phyloP scores from a whole-genome alignment of 2,888 invertebrate genomes.

The Pachydiplax longipennis region DNA sequence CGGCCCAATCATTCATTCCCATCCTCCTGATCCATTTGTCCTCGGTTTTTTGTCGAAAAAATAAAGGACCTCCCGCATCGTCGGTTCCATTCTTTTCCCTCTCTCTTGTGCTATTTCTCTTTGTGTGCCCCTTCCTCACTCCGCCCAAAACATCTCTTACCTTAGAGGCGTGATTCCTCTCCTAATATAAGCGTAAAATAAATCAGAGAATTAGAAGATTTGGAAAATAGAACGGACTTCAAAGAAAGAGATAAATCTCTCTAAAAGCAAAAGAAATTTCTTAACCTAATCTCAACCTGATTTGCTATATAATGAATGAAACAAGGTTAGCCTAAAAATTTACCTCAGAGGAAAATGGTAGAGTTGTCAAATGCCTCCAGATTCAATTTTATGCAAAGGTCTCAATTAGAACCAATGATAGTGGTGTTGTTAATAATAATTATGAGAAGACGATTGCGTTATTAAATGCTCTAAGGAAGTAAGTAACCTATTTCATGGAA shows the following conservation, averaged over 20 bases:
- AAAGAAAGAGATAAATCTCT: background rate
- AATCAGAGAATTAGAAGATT: background rate
- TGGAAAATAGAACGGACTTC: background rate
- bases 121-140: background rate
- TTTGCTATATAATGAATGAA: too few species aligned
- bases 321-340: too few species aligned
- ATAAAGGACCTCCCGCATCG: background rate
- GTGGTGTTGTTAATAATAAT: too few species aligned
- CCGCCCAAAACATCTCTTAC: background rate
- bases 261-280: too few species aligned
- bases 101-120: background rate
- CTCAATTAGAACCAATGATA: too few species aligned
- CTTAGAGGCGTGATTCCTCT: background rate
- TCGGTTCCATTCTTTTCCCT: background rate
- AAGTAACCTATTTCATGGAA: too few species aligned
- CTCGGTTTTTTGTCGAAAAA: background rate
- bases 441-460: too few species aligned
- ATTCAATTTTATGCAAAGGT: too few species aligned
- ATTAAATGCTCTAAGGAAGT: too few species aligned
- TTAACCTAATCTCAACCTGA: too few species aligned
- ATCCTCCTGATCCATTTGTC: background rate
- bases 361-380: too few species aligned
- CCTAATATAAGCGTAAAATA: background rate
- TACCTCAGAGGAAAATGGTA: too few species aligned
- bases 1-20: background rate